Conservation (phyloP, 2,797 vertebrate genomes). For the Gadopsis marmoratus region DNA sequence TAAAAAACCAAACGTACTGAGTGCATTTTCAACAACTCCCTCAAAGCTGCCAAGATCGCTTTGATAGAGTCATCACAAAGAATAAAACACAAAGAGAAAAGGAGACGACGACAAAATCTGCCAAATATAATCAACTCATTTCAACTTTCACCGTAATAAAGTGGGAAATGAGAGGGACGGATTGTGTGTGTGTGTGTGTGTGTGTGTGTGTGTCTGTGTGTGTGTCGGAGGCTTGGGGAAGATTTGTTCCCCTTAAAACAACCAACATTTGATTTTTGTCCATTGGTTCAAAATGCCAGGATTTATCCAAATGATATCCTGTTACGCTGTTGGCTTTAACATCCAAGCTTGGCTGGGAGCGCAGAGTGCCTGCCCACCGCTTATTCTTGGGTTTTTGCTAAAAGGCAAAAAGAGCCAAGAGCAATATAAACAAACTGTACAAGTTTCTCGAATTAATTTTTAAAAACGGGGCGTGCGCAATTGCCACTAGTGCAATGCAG, state of each 20-base stretch:
- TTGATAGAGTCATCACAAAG: not conserved
- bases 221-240: conserved; percentile 25
- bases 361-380: conserved; percentile 33
- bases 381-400: conserved; percentile 45
- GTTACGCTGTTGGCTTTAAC: conserved; percentile 55
- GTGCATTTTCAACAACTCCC: not conserved
- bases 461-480: not conserved
- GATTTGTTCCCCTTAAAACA: conserved; percentile 49
- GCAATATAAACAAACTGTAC: conserved; percentile 52
- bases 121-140: conserved; percentile 28
- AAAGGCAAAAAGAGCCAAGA: conserved; percentile 49
- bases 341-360: conserved; percentile 53
- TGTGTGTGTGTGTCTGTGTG: conserved; percentile 6
- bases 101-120: not conserved
- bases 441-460: conserved; percentile 46
- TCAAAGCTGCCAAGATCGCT: not conserved
- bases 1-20: not conserved
- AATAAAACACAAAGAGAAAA: conserved; percentile 12
- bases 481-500: too few relatives aligned
- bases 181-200: not conserved
- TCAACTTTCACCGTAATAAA: conserved; percentile 17
- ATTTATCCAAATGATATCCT: conserved; percentile 58
- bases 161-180: conserved; percentile 27
- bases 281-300: conserved; percentile 40
- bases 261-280: conserved; percentile 46